phyloP scores from a whole-genome alignment of 1,140 invertebrate genomes.

The Helicoverpa zea region DNA sequence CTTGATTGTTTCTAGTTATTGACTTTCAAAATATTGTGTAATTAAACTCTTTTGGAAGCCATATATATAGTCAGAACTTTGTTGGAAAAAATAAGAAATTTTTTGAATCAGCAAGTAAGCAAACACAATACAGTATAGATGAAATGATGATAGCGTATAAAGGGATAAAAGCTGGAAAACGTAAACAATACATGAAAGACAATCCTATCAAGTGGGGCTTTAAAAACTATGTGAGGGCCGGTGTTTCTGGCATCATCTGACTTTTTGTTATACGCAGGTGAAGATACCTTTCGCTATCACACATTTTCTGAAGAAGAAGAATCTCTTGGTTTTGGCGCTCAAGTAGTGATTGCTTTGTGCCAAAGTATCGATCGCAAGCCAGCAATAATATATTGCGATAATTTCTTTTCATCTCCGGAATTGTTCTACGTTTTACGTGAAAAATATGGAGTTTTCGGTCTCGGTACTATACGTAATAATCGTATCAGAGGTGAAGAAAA shows the following conservation, averaged over 20 bases:
- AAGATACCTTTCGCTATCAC: conserved; percentile 59
- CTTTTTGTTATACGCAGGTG: conserved; percentile 71
- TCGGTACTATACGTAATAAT: conserved; percentile 57
- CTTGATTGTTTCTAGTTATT: too few relatives aligned
- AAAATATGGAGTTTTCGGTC: conserved; percentile 45
- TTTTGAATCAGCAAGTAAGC: too few relatives aligned
- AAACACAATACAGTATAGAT: neutral
- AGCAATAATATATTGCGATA: conserved; percentile 58
- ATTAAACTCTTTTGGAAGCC: too few relatives aligned
- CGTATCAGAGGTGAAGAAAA: conserved; percentile 43
- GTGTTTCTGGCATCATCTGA: conserved; percentile 67
- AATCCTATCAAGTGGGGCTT: conserved; percentile 72
- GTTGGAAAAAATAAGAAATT: too few relatives aligned
- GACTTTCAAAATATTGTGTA: too few relatives aligned
- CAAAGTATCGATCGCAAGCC: conserved; percentile 55
- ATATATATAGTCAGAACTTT: too few relatives aligned
- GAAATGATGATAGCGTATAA: conserved; percentile 12
- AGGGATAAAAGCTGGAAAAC: neutral
- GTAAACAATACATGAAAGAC: conserved; percentile 59
- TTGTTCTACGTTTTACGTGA: neutral
- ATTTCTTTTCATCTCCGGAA: conserved; percentile 40
- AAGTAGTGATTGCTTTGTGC: conserved; percentile 58
- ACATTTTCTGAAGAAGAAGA: conserved; percentile 57
- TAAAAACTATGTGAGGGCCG: conserved; percentile 73
- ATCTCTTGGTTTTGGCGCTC: conserved; percentile 56